Percentiles rank a stretch among this genome's conserved stretches.
phyloP scores from a whole-genome alignment of 2,797 vertebrate species.

The Melanotaenia parkinsoni region DNA sequence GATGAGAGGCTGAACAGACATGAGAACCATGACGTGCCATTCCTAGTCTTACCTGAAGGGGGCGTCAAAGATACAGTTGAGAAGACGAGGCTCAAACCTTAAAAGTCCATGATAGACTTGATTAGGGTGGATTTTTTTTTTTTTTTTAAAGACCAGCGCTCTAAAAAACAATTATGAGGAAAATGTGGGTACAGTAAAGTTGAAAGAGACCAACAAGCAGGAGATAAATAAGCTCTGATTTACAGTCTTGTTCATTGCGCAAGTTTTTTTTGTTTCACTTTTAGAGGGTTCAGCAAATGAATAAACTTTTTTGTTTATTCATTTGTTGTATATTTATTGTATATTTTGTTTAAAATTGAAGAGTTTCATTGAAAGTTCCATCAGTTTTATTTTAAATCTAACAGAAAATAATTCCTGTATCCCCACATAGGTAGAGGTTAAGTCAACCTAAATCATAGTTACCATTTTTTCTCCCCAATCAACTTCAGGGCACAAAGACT shows the following conservation, averaged over 20 bases:
- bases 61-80: slow-evolving; percentile 78
- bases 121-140: slow-evolving; percentile 24
- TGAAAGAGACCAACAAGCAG: slow-evolving; percentile 62
- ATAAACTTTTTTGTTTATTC: slow-evolving; percentile 5
- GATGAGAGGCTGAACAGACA: slow-evolving; percentile 45
- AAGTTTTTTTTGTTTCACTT: slow-evolving; percentile 61
- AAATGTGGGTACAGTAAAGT: slow-evolving; percentile 66
- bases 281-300: not conserved
- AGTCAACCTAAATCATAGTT: not conserved
- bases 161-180: slow-evolving; percentile 73
- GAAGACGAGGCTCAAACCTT: slow-evolving; percentile 4
- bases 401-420: too few species aligned
- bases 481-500: not conserved
- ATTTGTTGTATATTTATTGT: too few species aligned
- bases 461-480: not conserved
- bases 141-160: slow-evolving; percentile 70
- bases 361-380: slow-evolving; percentile 8
- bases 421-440: not conserved
- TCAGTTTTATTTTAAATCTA: not conserved
- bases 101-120: slow-evolving; percentile 24
- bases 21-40: slow-evolving; percentile 49
- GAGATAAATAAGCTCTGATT: slow-evolving; percentile 58
- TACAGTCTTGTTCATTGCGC: slow-evolving; percentile 32
- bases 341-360: too few species aligned
- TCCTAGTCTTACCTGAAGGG: slow-evolving; percentile 48